These are phyloP conservation scores for Peromyscus attwateri DNA, from an alignment of 2,797 vertebrate species.

Conservation along the genomic window DNA sequence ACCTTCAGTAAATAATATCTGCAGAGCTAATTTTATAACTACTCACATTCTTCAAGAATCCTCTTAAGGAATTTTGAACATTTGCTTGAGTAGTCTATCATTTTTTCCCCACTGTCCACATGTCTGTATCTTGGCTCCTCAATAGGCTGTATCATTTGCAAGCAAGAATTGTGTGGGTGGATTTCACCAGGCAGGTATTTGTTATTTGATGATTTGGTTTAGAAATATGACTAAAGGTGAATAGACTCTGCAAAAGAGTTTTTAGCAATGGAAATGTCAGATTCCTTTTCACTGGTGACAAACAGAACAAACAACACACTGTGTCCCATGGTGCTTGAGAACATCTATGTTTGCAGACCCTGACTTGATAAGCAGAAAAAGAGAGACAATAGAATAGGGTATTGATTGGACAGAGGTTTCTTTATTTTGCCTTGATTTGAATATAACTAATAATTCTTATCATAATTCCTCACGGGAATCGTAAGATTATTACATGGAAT, in stretches of 20 bases:
- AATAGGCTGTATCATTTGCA: background rate
- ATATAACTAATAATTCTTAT: constrained; percentile 14
- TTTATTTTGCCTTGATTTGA: constrained; percentile 44
- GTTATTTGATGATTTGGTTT: constrained; percentile 67
- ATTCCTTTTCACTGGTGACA: constrained; percentile 38
- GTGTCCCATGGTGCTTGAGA: background rate
- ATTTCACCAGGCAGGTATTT: constrained; percentile 11
- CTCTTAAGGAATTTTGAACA: constrained; percentile 11
- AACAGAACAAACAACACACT: constrained; percentile 30
- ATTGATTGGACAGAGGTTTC: constrained; percentile 11
- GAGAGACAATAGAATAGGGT: background rate
- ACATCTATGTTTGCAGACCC: background rate
- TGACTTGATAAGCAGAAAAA: background rate
- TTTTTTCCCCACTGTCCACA: background rate
- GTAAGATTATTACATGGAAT: background rate
- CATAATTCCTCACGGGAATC: constrained; percentile 1
- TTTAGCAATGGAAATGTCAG: constrained; percentile 70
- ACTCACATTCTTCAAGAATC: constrained; percentile 23
- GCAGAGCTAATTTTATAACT: background rate
- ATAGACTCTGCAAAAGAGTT: constrained; percentile 37
- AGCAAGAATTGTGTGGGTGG: constrained; percentile 52
- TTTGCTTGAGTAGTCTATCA: constrained; percentile 19
- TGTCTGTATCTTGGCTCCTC: background rate
- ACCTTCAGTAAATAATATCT: background rate
- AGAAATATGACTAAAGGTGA: constrained; percentile 54